Conservation (phyloP, 1,140 invertebrate species). For the Bradynema listronoti region DNA sequence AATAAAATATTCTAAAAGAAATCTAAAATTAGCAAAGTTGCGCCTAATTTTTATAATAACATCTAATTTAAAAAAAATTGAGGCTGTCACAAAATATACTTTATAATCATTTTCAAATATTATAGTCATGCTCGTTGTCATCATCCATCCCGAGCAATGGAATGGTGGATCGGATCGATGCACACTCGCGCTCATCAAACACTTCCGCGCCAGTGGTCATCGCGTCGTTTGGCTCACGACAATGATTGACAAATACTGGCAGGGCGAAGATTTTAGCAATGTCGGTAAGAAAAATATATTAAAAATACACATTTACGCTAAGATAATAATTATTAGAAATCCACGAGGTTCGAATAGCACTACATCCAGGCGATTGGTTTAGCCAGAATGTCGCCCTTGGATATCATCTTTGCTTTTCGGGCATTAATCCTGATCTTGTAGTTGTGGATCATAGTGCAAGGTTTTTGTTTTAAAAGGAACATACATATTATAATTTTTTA, state of each 20-base stretch:
- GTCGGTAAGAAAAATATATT: conserved; percentile 39
- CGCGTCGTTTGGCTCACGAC: conserved; percentile 55
- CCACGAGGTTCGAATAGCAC: conserved; percentile 37
- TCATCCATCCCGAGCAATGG: conserved; percentile 58
- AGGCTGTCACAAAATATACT: too few species aligned
- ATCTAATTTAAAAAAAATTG: too few species aligned
- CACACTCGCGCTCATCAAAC: conserved; percentile 50
- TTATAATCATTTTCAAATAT: conserved; percentile 5
- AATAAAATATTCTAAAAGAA: too few species aligned
- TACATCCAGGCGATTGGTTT: conserved; percentile 57
- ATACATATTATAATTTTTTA: neutral
- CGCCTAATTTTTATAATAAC: too few species aligned
- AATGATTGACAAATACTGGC: conserved; percentile 58
- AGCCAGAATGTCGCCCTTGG: conserved; percentile 51
- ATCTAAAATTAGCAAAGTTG: too few species aligned
- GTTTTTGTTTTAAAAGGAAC: conserved; percentile 6
- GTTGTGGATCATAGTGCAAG: conserved; percentile 54
- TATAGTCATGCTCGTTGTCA: conserved; percentile 54
- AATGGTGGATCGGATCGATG: conserved; percentile 56
- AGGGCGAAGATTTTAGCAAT: conserved; percentile 45
- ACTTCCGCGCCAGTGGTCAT: conserved; percentile 46
- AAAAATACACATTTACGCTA: neutral
- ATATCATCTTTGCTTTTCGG: conserved; percentile 38
- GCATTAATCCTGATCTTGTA: conserved; percentile 49
- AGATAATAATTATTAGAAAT: conserved; percentile 39